Evolutionary conservation across 2,113 vertebrate genomes (phyloP), one percentile per base, ranked within the genome.

Genomic region (Mormyrus iriodes): DNA sequence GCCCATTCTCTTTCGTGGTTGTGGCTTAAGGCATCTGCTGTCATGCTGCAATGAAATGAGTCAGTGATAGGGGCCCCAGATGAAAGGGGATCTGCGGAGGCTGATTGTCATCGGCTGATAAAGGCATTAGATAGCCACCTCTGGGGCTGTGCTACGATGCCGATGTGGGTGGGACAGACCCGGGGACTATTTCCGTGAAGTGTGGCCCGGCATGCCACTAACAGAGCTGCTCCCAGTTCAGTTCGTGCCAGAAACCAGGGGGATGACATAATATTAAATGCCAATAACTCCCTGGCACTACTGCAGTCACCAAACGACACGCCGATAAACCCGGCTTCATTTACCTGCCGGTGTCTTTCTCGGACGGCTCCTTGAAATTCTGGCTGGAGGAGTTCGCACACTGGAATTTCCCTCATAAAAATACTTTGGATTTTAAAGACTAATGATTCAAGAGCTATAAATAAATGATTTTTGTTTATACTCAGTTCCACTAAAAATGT

Each of bases 111-210:
- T 94, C 92, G 89, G 90, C 92, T 92, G 95, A 95, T 95, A 95
- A 95, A 94, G 91, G 94, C 94, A 95, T 95, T 95, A 95, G 93
- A 91, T 93, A 94, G 93, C 94, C 94, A 94, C 95, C 95, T 95
- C 94, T 93, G 94, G 95, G 94, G 93, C 90, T 90, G 88, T 90
- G 90, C 92, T 90, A 92, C 92, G 91, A 91, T 91, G 90, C 91
- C 92, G 90, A 90, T 89, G 86, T 90, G 89, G 89, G 88, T 15
- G 5, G 69, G 76, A 31, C 39, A 44, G 58, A 87, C 12, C 31
- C 17, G 4, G 21, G 79, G 13, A 35, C 9, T 5, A n/a, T 52
- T 85, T 52, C 48, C 48, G 48, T 13, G 24, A 17, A 39, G 52
- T 83, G 17, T 2, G 52, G 65, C 17, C 58, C 69, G 2, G 86